These are phyloP conservation scores for Apostichopus parvimensis DNA, from an alignment of 35 echinoderm and acorn worm genomes.

Conservation along the genomic window DNA sequence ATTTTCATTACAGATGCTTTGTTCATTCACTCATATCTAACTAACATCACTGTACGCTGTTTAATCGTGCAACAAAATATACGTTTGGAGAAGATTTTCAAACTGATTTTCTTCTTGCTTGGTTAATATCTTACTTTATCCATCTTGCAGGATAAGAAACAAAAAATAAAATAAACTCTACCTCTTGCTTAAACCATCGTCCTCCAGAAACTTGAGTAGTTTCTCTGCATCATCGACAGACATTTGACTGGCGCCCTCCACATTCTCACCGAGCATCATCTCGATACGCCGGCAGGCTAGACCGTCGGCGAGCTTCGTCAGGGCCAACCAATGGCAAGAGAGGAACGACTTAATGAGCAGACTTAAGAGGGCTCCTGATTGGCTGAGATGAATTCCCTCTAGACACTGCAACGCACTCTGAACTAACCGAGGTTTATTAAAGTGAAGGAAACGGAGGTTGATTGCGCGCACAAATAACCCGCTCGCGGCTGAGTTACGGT, in stretches of 20 bases:
- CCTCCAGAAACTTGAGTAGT: conserved; percentile 58
- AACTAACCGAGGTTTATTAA: conserved; percentile 76
- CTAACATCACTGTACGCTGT: no score
- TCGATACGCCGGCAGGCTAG: conserved; percentile 83
- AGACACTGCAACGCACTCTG: conserved; percentile 75
- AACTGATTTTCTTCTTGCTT: no score
- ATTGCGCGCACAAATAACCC: conserved; percentile 87
- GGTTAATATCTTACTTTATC: no score
- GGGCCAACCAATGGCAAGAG: conserved; percentile 68
- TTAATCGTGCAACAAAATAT: no score
- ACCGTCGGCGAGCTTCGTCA: conserved; percentile 63
- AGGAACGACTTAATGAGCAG: conserved; percentile 83
- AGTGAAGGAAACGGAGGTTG: conserved; percentile 73
- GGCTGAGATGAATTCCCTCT: conserved; percentile 88
- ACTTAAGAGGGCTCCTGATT: conserved; percentile 79
- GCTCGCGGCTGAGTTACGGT: conserved; percentile 93
- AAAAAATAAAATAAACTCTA: neutral
- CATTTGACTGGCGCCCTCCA: conserved; percentile 65
- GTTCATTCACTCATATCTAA: no score
- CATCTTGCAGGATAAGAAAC: no score
- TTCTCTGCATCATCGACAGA: conserved; percentile 72
- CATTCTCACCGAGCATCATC: conserved; percentile 92
- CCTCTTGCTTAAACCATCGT: conserved; percentile 70
- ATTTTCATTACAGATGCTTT: no score
- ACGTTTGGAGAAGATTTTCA: no score